Conservation (phyloP, 2,888 invertebrate species). For the Pardosa pseudoannulata region DNA sequence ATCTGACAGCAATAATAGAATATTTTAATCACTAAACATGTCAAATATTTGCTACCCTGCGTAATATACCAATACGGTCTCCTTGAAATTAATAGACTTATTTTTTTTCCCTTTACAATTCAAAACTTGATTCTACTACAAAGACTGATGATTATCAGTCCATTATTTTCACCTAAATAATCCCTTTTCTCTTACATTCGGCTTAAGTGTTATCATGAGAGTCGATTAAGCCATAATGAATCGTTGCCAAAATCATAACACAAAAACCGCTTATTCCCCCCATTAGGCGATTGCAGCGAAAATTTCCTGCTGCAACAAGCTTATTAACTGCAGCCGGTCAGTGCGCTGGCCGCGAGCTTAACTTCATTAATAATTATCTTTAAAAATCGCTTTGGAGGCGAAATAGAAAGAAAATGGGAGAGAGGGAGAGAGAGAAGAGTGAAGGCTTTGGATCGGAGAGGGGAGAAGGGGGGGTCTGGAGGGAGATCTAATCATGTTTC, state of each 20-base stretch:
- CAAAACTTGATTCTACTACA: not conserved
- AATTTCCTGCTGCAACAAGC: conserved; percentile 16
- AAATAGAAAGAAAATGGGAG: conserved; percentile 2
- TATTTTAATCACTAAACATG: too few species aligned
- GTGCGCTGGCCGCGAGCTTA: conserved; percentile 11
- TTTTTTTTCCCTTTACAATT: too few species aligned
- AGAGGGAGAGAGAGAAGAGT: not conserved
- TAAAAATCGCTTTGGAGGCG: conserved; percentile 52
- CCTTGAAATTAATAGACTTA: not conserved
- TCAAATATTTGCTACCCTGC: too few species aligned
- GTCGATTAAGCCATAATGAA: conserved; percentile 3
- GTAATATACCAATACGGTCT: not conserved
- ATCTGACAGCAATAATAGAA: too few species aligned
- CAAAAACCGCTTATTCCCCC: not conserved
- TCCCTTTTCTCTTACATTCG: not conserved
- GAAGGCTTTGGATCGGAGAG: too few species aligned
- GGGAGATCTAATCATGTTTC: conserved; percentile 53
- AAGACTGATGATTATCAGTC: not conserved
- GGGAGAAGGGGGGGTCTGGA: not conserved
- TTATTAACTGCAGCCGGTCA: conserved; percentile 15
- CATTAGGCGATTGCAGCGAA: not conserved
- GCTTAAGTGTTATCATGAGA: conserved; percentile 8
- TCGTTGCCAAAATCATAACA: conserved; percentile 8
- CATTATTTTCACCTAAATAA: not conserved
- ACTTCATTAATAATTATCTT: conserved; percentile 60